Evolutionary conservation across 1,140 invertebrate species (phyloP).

Genomic region (Dendroctonus valens): DNA sequence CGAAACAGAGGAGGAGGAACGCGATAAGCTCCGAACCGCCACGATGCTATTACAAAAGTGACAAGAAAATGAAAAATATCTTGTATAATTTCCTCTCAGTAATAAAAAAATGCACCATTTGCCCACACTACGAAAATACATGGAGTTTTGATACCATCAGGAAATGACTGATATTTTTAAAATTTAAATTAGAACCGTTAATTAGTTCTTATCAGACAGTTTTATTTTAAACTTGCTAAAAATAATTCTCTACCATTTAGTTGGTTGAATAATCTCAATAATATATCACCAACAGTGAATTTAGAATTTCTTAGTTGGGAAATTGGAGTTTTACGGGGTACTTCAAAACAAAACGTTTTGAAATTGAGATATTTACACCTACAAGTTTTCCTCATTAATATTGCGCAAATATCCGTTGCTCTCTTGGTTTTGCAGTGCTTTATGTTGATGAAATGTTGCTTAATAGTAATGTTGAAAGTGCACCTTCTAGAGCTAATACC

Average conservation of each 20-base stretch:
- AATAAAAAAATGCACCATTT: constrained; percentile 23
- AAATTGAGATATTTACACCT: too few relatives aligned
- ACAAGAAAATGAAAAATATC: constrained; percentile 28
- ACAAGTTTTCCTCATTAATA: too few relatives aligned
- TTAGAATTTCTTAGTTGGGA: too few relatives aligned
- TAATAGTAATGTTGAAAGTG: too few relatives aligned
- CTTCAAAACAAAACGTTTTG: too few relatives aligned
- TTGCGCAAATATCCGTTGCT: too few relatives aligned
- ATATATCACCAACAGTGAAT: too few relatives aligned
- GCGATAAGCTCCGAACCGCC: constrained; percentile 7
- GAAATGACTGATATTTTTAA: constrained; percentile 13
- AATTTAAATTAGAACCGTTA: constrained; percentile 19
- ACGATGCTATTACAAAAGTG: constrained; percentile 6
- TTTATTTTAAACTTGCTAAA: constrained; percentile 16
- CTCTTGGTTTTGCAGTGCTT: too few relatives aligned
- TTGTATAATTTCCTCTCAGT: constrained; percentile 24
- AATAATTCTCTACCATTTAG: neutral
- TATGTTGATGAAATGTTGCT: too few relatives aligned
- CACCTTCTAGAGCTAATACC: too few relatives aligned
- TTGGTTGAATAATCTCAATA: too few relatives aligned
- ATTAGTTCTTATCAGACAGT: constrained; percentile 12
- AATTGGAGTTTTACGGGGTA: too few relatives aligned
- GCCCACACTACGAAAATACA: constrained; percentile 16
- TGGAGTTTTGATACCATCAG: constrained; percentile 15
- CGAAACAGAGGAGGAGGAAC: constrained; percentile 7